phyloP scores from a whole-genome alignment of 2,113 vertebrate genomes.

The Platichthys stellatus region DNA sequence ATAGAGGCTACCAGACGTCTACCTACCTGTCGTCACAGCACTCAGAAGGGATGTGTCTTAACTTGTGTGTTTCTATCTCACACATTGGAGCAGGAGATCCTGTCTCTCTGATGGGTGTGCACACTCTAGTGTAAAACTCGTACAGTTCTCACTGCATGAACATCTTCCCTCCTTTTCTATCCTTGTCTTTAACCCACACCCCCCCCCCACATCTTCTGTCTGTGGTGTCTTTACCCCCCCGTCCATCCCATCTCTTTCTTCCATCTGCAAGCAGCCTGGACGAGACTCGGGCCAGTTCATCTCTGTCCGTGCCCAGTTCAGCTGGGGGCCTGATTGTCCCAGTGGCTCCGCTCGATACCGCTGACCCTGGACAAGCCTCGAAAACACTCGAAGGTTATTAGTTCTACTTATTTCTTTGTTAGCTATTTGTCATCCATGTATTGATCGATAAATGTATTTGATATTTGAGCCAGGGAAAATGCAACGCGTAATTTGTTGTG shows the following conservation, averaged over 20 bases:
- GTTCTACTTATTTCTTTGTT: neutral
- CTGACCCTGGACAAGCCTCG: slow-evolving; percentile 44
- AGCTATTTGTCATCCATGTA: neutral
- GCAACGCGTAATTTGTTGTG: too few relatives aligned
- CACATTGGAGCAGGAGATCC: slow-evolving; percentile 14
- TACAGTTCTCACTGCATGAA: neutral
- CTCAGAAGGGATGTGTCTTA: slow-evolving; percentile 50
- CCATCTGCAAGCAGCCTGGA: slow-evolving; percentile 57
- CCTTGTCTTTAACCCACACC: neutral
- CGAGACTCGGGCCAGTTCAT: slow-evolving; percentile 51
- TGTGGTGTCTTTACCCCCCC: neutral
- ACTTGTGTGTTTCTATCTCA: slow-evolving; percentile 45
- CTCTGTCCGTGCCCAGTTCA: slow-evolving; percentile 52
- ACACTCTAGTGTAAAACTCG: too few relatives aligned
- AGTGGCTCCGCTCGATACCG: slow-evolving; percentile 50
- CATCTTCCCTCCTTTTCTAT: neutral
- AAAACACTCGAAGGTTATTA: slow-evolving; percentile 69
- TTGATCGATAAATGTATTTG: neutral
- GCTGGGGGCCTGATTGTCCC: slow-evolving; percentile 45
- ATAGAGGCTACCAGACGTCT: slow-evolving; percentile 55
- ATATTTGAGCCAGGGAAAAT: too few relatives aligned
- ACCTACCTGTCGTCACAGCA: slow-evolving; percentile 34
- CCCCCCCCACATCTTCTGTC: slow-evolving; percentile 2
- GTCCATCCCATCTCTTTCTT: slow-evolving; percentile 1
- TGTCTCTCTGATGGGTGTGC: neutral